Conservation (phyloP, 2,888 invertebrate species). For the Coleophora deauratella region DNA sequence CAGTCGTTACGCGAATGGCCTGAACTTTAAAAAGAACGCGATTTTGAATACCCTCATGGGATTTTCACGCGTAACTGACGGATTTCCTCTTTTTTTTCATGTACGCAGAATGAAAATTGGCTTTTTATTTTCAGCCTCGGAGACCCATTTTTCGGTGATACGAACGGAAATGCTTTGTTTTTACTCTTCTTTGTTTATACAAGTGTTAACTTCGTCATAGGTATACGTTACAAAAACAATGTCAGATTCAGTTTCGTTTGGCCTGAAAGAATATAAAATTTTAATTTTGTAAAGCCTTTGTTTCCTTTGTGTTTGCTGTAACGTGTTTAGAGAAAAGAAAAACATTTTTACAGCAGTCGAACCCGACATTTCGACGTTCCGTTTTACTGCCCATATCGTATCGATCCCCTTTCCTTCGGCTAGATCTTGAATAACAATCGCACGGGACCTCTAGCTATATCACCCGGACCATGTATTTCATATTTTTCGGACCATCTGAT, state of each 20-base stretch:
- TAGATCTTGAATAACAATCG: conserved; percentile 50
- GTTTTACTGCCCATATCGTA: conserved; percentile 42
- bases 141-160: too few species aligned
- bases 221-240: conserved; percentile 1
- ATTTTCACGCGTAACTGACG: conserved; percentile 47
- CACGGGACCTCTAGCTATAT: conserved; percentile 47
- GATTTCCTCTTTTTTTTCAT: conserved; percentile 12
- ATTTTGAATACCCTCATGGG: conserved; percentile 62
- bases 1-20: conserved; percentile 71
- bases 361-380: conserved; percentile 31
- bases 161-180: too few species aligned
- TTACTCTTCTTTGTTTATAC: too few species aligned
- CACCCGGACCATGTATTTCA: conserved; percentile 60
- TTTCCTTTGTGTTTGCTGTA: conserved; percentile 26
- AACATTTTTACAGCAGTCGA: conserved; percentile 30
- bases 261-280: too few species aligned
- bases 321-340: conserved; percentile 8
- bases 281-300: conserved; percentile 1
- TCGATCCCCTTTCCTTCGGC: conserved; percentile 39
- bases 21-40: conserved; percentile 70
- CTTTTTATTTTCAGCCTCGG: conserved; percentile 13
- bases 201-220: too few species aligned
- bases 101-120: conserved; percentile 26
- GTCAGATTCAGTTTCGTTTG: too few species aligned
- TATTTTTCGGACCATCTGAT: conserved; percentile 62